Percentiles rank a stretch among this genome's conserved stretches.
Conservation (phyloP, 2,888 invertebrate genomes). For the Eupithecia pulchellata region DNA sequence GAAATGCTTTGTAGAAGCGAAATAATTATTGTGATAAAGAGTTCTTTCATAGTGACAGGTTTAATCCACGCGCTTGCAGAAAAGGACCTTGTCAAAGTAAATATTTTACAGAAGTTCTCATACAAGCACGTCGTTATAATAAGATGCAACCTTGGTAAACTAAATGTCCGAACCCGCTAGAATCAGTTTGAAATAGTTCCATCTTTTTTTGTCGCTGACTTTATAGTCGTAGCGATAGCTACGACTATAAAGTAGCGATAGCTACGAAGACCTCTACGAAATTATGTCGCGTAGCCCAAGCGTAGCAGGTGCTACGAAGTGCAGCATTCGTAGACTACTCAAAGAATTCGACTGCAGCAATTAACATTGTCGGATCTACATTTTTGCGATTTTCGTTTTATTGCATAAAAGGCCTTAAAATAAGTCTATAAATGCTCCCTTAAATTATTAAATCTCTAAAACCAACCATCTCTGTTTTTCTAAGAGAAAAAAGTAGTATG, state of each 20-base stretch:
- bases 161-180: not conserved
- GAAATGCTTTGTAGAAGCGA: not conserved
- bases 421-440: too few relatives aligned
- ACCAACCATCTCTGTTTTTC: too few relatives aligned
- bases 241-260: not conserved
- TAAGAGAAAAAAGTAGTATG: too few relatives aligned
- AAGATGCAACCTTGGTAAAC: not conserved
- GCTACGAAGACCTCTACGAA: constrained; percentile 17
- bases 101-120: not conserved
- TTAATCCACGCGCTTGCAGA: not conserved
- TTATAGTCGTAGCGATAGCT: not conserved
- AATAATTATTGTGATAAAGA: not conserved
- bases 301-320: not conserved
- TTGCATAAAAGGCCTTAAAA: too few relatives aligned
- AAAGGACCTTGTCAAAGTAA: not conserved
- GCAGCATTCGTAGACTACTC: not conserved
- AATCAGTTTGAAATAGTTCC: not conserved
- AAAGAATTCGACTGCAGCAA: not conserved
- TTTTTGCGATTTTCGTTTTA: too few relatives aligned
- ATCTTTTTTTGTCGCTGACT: not conserved
- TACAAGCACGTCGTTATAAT: not conserved
- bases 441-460: too few relatives aligned
- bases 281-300: not conserved
- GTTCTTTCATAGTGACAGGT: not conserved
- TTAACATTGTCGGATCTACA: too few relatives aligned